Conservation (phyloP, 2,888 invertebrate genomes). For the Herminia tarsipennalis region DNA sequence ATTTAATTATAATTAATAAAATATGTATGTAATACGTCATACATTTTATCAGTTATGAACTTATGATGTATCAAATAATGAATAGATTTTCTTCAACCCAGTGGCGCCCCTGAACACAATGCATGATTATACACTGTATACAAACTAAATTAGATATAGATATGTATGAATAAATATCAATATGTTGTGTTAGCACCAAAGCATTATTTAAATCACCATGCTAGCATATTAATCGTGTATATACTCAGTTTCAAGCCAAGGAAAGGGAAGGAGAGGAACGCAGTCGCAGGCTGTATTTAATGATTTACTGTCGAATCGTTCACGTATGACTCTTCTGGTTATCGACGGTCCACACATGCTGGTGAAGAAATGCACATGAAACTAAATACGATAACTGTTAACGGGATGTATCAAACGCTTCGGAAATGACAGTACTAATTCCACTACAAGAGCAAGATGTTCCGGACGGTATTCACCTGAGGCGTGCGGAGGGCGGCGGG, state of each 20-base stretch:
- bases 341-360: constrained; percentile 77
- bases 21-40: no score
- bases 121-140: neutral
- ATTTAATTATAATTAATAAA: no score
- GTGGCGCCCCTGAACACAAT: no score
- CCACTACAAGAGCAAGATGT: constrained; percentile 77
- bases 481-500: constrained; percentile 40
- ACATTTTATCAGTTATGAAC: no score
- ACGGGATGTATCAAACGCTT: constrained; percentile 64
- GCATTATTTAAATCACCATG: constrained; percentile 55
- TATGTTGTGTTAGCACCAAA: constrained; percentile 65
- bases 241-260: constrained; percentile 51
- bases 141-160: neutral
- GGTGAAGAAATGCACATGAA: constrained; percentile 73
- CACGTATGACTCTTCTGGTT: constrained; percentile 66
- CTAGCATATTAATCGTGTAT: constrained; percentile 47
- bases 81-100: no score
- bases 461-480: constrained; percentile 79
- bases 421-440: constrained; percentile 70
- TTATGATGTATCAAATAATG: no score
- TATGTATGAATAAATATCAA: neutral
- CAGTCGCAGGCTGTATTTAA: constrained; percentile 47
- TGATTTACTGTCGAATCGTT: constrained; percentile 49
- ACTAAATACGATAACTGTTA: constrained; percentile 74
- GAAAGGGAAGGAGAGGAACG: constrained; percentile 51